Evolutionary conservation across 2,113 vertebrate species (phyloP), one percentile per base, ranked within the genome.

Genomic region (Pygoscelis antarcticus): DNA sequence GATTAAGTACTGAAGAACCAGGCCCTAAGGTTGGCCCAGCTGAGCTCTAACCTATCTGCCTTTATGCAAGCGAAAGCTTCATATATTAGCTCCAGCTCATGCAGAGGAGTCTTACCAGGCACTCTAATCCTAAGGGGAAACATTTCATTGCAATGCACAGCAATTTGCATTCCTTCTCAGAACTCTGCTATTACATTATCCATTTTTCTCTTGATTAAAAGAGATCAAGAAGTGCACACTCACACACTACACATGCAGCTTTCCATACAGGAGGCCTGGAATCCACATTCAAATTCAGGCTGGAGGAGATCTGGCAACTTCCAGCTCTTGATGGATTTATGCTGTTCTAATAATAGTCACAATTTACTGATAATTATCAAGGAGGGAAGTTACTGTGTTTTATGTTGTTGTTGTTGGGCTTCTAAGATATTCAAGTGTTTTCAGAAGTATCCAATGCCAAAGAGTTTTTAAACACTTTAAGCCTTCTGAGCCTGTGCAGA

Each of bases 141-240:
- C 78, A 95, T 91, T 97, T 82, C 83, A 94, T 90, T 83, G 92
- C 91, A 90, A 83, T 55, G 89, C 66, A 88, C 81, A 94, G 89
- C 87, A 91, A 95, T 94, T 91, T 94, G 70, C 84, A 83, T 94
- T 96, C 84, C 93, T 95, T 87, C 68, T 87, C 44, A 60, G 91
- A 96, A 83, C 18, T 93, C 72, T 89, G 32, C 42, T 93, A n/a
- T 83, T 83, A 69, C 68, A 69, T 95, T 92, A 94, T 89, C 89
- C 87, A 61, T 96, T 96, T 95, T 96, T 86, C 72, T 79, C 78
- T 92, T 96, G 87, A 95, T 95, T 96, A 85, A 95, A 93, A 86
- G 49, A 86, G 77, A 85, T 75, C 91, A 55, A 74, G 81, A 92
- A 91, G 71, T 95, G 27, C 69, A 80, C 36, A 60, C 58, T 91